A percentile compares a stretch with the other conserved stretches of the same genome.
Conservation (phyloP, 2,113 vertebrate genomes). For the Clupea harengus region DNA sequence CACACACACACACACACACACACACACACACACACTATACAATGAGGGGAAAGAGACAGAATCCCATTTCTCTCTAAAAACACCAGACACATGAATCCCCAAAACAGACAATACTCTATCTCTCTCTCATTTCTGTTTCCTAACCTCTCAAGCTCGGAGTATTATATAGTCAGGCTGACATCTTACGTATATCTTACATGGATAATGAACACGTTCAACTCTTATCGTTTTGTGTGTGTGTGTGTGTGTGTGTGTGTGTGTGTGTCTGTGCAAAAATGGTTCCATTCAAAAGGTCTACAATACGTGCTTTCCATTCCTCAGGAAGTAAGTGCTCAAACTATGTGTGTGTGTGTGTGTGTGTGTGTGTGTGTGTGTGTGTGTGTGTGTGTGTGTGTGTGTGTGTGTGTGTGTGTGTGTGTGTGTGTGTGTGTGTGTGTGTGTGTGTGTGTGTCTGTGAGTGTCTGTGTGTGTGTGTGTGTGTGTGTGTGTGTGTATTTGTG, state of each 20-base stretch:
- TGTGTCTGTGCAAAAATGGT: not conserved
- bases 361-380: constrained; percentile 4
- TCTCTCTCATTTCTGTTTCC: not conserved
- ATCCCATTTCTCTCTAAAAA: not conserved
- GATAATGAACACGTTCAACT: too few relatives aligned
- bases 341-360: not conserved
- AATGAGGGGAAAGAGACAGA: not conserved
- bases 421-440: not conserved
- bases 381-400: not conserved
- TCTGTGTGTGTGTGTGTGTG: constrained; percentile 5
- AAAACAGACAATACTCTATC: not conserved
- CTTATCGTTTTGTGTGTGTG: not conserved
- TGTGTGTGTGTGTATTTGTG: not conserved
- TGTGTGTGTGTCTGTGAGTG: not conserved
- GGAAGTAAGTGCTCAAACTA: too few relatives aligned
- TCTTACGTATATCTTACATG: not conserved
- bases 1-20: too few relatives aligned
- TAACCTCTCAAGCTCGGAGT: not conserved
- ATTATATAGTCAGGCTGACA: not conserved
- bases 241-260: constrained; percentile 1
- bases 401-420: not conserved
- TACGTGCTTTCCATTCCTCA: too few relatives aligned
- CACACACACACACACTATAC: not conserved
- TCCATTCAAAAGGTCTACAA: not conserved
- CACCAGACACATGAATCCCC: not conserved